Conservation (phyloP, 2,113 vertebrate species). For the Crotalus helleri region DNA sequence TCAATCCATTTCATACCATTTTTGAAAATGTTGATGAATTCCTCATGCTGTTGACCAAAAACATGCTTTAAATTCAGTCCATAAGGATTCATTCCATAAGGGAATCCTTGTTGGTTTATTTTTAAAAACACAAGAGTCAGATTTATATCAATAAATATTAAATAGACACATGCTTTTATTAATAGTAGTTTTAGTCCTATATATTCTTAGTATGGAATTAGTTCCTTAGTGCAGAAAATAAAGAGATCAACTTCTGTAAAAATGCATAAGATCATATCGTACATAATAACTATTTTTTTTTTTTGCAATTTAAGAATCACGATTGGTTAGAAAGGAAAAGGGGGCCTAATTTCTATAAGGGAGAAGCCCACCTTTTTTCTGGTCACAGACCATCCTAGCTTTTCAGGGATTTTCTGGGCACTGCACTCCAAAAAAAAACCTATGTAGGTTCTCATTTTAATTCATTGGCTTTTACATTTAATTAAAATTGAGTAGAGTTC, state of each 20-base stretch:
- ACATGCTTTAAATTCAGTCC: conserved; percentile 56
- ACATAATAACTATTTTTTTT: neutral
- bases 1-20: conserved; percentile 58
- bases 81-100: conserved; percentile 58
- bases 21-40: conserved; percentile 59
- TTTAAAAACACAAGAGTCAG: conserved; percentile 71
- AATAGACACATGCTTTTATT: conserved; percentile 38
- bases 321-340: conserved; percentile 7
- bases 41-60: conserved; percentile 69
- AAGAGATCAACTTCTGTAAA: neutral
- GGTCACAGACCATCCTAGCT: neutral
- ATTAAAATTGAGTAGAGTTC: neutral
- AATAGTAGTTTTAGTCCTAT: neutral
- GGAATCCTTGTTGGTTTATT: conserved; percentile 70
- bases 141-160: conserved; percentile 40
- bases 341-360: neutral
- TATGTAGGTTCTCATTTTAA: neutral
- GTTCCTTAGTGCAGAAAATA: neutral
- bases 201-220: neutral
- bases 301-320: neutral
- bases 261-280: neutral
- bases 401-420: neutral
- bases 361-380: neutral
- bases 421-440: neutral
- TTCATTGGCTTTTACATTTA: neutral